These are phyloP conservation scores for Tetranychus truncatus DNA, from an alignment of 2,888 invertebrate genomes.

Conservation along the genomic window DNA sequence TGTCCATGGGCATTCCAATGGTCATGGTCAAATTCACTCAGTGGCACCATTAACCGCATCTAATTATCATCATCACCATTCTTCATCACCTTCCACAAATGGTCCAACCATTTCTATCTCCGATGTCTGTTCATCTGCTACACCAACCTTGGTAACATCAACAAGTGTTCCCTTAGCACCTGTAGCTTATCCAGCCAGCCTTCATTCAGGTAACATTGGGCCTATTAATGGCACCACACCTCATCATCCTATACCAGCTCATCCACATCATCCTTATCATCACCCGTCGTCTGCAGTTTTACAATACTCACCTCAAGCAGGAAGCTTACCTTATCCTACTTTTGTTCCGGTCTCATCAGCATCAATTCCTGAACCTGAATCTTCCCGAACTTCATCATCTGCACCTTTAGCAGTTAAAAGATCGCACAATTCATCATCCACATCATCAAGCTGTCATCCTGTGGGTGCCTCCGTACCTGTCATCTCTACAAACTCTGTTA, in stretches of 20 bases:
- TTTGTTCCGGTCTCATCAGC: slow-evolving; percentile 20
- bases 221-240: slow-evolving; percentile 14
- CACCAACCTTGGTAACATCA: neutral
- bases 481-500: neutral
- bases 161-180: neutral
- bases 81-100: neutral
- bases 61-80: slow-evolving; percentile 14
- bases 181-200: neutral
- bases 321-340: slow-evolving; percentile 22
- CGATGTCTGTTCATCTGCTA: neutral
- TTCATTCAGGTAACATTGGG: neutral
- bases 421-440: slow-evolving; percentile 3
- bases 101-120: neutral
- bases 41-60: neutral
- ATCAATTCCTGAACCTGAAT: slow-evolving; percentile 1
- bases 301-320: slow-evolving; percentile 25
- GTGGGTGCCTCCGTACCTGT: neutral
- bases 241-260: slow-evolving; percentile 22
- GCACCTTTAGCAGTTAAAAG: neutral
- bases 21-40: neutral
- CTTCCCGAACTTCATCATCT: neutral
- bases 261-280: slow-evolving; percentile 16
- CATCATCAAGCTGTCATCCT: slow-evolving; percentile 2
- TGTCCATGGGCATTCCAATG: neutral
- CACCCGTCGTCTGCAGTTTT: slow-evolving; percentile 11